Evolutionary conservation across 2,797 vertebrate species (phyloP), one percentile per base, ranked within the genome.

Genomic region (Trichosurus vulpecula): DNA sequence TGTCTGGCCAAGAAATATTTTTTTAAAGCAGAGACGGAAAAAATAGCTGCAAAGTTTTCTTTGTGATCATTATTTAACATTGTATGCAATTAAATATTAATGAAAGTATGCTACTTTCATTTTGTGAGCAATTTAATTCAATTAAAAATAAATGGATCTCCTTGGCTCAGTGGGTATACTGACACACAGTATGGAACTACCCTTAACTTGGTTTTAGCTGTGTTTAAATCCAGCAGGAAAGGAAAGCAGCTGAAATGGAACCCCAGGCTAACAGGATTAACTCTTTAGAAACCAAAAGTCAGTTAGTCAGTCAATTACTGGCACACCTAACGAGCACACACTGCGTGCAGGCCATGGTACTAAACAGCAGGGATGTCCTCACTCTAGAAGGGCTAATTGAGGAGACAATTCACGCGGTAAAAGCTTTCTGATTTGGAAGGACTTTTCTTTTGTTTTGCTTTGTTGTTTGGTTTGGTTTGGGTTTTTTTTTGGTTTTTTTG

Each of bases 41-140:
- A 98, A 97, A 98, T 96, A 97, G 91, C 94, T 95, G 97, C 90
- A 97, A 99, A 98, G 98, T 99, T 98, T 99, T 98, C 98, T 98
- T 98, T 98, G 98, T 98, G 98, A 99, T 98, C 98, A 98, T 98
- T 99, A 98, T 98, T 99, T 99, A 99, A 99, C 98, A 98, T 97
- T 98, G 98, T 97, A 98, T 98, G 98, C 98, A 98, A 99, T 99
- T 98, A 99, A 99, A 99, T 98, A 99, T 99, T 99, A 99, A 99
- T 99, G 98, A 98, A 99, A 98, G 98, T 99, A 99, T 98, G 98
- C 98, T 98, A 98, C 99, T 98, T 99, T 98, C 98, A 99, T 99
- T 99, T 99, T 99, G 98, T 99, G 98, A 99, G 98, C 98, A 98
- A 99, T 99, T 99, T 99, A 99, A 99, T 99, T 99, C 99, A 99